phyloP scores from a whole-genome alignment of 2,888 invertebrate species.

The Ophion ventricosus region DNA sequence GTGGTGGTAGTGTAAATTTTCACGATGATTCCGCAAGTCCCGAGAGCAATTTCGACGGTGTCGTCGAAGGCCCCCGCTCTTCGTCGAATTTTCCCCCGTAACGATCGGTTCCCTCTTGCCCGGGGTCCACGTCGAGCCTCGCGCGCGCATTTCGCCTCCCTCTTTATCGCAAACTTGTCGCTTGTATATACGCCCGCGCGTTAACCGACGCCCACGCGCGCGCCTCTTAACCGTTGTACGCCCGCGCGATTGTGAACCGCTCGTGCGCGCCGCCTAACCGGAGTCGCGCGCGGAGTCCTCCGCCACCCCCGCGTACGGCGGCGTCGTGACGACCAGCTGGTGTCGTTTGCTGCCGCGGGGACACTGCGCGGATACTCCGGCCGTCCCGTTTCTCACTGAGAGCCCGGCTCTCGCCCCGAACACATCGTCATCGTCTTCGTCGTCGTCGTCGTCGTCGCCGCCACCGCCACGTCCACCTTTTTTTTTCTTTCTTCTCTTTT shows the following conservation, averaged over 20 bases:
- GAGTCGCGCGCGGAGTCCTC: no score
- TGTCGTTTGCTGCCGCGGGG: conserved; percentile 15
- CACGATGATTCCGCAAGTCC: conserved; percentile 2
- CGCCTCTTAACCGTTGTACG: conserved; percentile 32
- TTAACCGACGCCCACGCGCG: conserved; percentile 36
- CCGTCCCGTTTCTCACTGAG: conserved; percentile 30
- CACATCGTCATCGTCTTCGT: conserved; percentile 17
- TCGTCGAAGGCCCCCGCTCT: conserved; percentile 20
- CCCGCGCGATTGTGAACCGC: conserved; percentile 14
- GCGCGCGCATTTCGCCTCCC: conserved; percentile 42
- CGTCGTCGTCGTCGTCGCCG: conserved; percentile 14
- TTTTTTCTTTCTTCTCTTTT: conserved; percentile 15
- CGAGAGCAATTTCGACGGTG: conserved; percentile 16
- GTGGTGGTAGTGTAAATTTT: background rate
- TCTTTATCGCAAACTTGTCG: conserved; percentile 41
- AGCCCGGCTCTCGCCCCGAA: conserved; percentile 53
- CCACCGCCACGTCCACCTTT: background rate
- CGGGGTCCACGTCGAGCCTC: conserved; percentile 72
- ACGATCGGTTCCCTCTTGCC: conserved; percentile 80
- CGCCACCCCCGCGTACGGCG: background rate
- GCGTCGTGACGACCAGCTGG: conserved; percentile 32
- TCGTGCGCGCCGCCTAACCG: conserved; percentile 10
- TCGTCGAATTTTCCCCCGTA: conserved; percentile 72
- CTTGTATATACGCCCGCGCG: conserved; percentile 23
- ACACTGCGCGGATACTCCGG: background rate